A percentile compares a stretch with the other conserved stretches of the same genome.
Evolutionary conservation across 92 coral and sea anemone genomes (phyloP).

Genomic region (Desmophyllum pertusum): DNA sequence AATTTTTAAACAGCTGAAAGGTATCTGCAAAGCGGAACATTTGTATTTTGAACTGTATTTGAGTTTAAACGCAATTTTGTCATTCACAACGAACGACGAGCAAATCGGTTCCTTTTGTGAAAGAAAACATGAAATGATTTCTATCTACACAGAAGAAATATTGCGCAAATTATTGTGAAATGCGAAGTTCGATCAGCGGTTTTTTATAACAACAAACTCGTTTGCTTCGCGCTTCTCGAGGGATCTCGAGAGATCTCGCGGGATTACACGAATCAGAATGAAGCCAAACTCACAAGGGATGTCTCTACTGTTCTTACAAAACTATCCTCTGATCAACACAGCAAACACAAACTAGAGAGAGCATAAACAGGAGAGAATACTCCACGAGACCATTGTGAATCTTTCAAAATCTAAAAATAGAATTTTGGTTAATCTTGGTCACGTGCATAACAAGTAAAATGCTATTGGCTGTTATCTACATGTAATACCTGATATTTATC

Average conservation of each 20-base stretch:
- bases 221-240: not conserved
- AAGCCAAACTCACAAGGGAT: not conserved
- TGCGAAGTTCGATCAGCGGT: not conserved
- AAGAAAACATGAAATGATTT: not conserved
- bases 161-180: not conserved
- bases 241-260: conserved; percentile 2
- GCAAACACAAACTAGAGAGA: not conserved
- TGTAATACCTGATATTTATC: too few relatives aligned
- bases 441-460: too few relatives aligned
- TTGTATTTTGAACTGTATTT: not conserved
- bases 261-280: not conserved
- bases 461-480: too few relatives aligned
- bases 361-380: not conserved
- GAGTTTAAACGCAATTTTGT: not conserved
- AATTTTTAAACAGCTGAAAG: conserved; percentile 13
- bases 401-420: not conserved
- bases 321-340: not conserved
- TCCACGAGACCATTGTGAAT: not conserved
- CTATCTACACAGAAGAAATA: not conserved
- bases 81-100: not conserved
- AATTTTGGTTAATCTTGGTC: too few relatives aligned
- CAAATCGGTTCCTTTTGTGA: not conserved
- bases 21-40: not conserved
- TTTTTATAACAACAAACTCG: not conserved
- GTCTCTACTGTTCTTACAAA: not conserved